A percentile compares a stretch with the other conserved stretches of the same genome.
phyloP scores from a whole-genome alignment of 2,888 invertebrate species.

The Synanthedon formicaeformis region DNA sequence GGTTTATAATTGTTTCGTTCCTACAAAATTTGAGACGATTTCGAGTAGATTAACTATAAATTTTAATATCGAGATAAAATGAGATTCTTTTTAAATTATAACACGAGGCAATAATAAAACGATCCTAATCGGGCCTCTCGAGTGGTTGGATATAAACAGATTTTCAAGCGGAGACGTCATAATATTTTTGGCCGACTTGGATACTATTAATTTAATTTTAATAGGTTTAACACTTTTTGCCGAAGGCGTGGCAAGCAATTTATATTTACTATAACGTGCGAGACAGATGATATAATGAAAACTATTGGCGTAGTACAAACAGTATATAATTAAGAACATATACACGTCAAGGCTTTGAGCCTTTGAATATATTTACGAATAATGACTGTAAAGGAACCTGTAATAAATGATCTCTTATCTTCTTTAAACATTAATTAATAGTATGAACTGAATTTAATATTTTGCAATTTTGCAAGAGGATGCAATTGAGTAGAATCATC shows the following conservation, averaged over 20 bases:
- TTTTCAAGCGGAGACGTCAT: neutral
- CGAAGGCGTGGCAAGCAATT: neutral
- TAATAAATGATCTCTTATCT: too few relatives aligned
- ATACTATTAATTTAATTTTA: neutral
- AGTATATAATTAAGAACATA: too few relatives aligned
- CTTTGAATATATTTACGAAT: too few relatives aligned
- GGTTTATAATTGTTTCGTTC: constrained; percentile 1
- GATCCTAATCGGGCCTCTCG: neutral
- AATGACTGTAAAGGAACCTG: too few relatives aligned
- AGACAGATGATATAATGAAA: neutral
- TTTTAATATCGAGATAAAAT: constrained; percentile 1
- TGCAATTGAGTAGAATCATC: too few relatives aligned
- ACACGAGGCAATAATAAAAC: neutral
- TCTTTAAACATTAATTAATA: too few relatives aligned
- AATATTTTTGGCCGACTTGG: neutral
- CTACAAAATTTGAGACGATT: constrained; percentile 4
- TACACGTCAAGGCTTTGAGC: too few relatives aligned
- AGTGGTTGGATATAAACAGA: neutral
- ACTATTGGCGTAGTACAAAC: too few relatives aligned
- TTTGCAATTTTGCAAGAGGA: too few relatives aligned
- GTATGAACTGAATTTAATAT: too few relatives aligned
- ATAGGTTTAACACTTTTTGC: neutral
- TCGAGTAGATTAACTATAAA: constrained; percentile 4
- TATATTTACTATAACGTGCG: neutral
- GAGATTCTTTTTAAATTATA: neutral